These are phyloP conservation scores for Philonicus albiceps DNA, from an alignment of 2,888 invertebrate genomes.

Conservation along the genomic window DNA sequence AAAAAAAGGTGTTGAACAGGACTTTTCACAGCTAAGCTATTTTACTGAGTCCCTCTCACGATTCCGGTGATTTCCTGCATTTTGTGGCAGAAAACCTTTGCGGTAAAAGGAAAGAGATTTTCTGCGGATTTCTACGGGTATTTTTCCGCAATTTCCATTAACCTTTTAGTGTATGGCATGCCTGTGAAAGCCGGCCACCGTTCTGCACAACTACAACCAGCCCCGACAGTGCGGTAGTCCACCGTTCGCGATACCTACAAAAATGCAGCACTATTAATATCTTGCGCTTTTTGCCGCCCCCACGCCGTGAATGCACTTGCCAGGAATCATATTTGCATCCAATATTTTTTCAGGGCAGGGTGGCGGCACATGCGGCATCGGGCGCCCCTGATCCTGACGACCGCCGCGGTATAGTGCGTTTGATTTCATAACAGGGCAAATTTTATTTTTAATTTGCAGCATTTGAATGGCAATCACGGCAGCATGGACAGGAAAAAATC, in stretches of 20 bases:
- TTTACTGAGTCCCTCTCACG: constrained; percentile 25
- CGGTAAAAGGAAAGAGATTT: neutral
- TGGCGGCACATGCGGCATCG: neutral
- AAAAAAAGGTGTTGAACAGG: neutral
- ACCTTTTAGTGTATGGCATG: neutral
- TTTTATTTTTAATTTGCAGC: constrained; percentile 25
- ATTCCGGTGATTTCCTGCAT: neutral
- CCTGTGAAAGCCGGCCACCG: neutral
- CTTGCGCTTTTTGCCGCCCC: neutral
- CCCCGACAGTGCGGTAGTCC: neutral
- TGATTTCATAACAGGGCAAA: constrained; percentile 40
- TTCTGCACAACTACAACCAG: neutral
- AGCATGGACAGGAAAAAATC: neutral
- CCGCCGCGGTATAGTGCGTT: constrained; percentile 24
- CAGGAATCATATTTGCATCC: constrained; percentile 40
- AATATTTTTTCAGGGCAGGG: constrained; percentile 16
- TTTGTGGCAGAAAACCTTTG: neutral
- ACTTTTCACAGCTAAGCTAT: constrained; percentile 35
- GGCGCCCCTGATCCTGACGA: neutral
- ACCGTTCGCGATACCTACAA: constrained; percentile 4
- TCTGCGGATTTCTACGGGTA: neutral
- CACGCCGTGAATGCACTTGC: constrained; percentile 39
- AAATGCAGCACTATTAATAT: constrained; percentile 29
- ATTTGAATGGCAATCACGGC: constrained; percentile 38
- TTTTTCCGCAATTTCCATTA: constrained; percentile 26